Evolutionary conservation across 1,140 invertebrate genomes (phyloP).

Genomic region (Pantala flavescens): DNA sequence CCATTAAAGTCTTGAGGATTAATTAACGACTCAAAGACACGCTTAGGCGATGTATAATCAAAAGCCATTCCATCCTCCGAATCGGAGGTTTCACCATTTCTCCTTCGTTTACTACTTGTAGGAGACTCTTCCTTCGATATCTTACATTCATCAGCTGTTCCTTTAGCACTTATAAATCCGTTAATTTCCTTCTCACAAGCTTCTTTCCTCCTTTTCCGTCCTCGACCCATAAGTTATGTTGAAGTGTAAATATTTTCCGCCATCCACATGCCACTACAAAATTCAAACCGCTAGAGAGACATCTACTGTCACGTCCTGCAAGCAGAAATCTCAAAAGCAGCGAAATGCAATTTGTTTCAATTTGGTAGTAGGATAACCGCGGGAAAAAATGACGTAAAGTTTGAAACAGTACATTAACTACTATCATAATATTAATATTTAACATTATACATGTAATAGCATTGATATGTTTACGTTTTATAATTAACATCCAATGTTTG

Average conservation of each 20-base stretch:
- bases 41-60: conserved; percentile 18
- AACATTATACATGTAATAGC: no score
- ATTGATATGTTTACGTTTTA: no score
- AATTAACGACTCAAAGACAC: conserved; percentile 16
- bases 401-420: no score
- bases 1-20: conserved; percentile 13
- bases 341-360: no score
- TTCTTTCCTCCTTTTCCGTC: neutral
- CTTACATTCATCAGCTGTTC: neutral
- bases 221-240: neutral
- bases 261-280: no score
- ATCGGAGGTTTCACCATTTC: conserved; percentile 1
- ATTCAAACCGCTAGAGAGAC: no score
- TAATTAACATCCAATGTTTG: no score
- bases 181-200: neutral
- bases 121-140: neutral
- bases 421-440: no score
- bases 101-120: neutral
- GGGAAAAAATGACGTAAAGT: no score
- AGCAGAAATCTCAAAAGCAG: no score
- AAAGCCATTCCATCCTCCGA: conserved; percentile 16
- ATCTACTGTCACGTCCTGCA: no score
- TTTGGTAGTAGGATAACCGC: no score
- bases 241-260: neutral
- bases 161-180: neutral